Evolutionary conservation across 64 coral and sea anemone genomes (phyloP), one percentile per base, ranked within the genome.

Genomic region (Porites australiensis): DNA sequence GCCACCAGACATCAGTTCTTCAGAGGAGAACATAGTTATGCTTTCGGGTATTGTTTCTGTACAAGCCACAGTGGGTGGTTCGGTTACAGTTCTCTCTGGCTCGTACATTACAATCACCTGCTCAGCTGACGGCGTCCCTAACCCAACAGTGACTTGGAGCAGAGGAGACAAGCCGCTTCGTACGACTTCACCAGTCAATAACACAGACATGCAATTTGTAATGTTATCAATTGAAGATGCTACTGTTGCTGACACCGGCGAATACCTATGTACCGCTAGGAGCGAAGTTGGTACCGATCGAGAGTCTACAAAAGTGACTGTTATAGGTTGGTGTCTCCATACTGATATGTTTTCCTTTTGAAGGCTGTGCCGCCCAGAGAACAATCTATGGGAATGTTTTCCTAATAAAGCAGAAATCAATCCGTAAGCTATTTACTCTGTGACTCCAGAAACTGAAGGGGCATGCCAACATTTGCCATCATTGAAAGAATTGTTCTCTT

Each of bases 61-160:
- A 6, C 50, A 70, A 73, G 88, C 86, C 10, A 82, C 72, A 19
- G 77, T 93, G 46, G 86, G 86, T 11, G 59, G 58, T 44, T 69
- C 57, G 16, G 27, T 88, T 10, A 88, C 70, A 6, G 52, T 75
- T 75, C 70, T 88, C 50, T 75, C 69, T 54, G 86, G 58, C 23
- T 57, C 86, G 44, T 7, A 5, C 12, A 88, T 88, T 50, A 75
- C 81, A 4, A 64, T 93, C 60, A 67, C 13, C 16, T 93, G 91
- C 18, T 76, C 73, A 76, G 91, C 85, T 51, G 47, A 87, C 61
- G 91, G 91, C 44, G 54, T 86, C 22, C 91, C 91, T 20, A 79
- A 43, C 21, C 91, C 91, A 20, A 49, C 91, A 64, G 37, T 93
- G 13, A 64, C 91, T 14, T 93, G 91, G 91, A 93, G 48, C 63